Evolutionary conservation across 2,888 invertebrate genomes (phyloP).

Genomic region (Clitarchus hookeri): DNA sequence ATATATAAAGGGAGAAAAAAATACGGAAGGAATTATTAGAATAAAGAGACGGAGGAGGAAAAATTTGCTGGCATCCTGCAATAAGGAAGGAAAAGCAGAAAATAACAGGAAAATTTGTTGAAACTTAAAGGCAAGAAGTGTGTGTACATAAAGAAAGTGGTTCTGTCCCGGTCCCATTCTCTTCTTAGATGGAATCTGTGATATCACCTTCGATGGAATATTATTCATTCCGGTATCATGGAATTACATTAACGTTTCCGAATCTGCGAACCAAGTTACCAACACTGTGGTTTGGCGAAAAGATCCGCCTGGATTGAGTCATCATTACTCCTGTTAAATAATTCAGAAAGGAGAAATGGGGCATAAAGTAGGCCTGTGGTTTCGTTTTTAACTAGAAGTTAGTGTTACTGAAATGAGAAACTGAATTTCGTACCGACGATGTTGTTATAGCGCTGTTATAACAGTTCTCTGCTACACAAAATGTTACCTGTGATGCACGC

Average conservation of each 20-base stretch:
- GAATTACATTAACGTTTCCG: neutral
- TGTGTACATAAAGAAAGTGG: neutral
- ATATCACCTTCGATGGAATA: neutral
- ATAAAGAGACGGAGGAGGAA: slow-evolving; percentile 15
- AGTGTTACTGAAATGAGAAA: neutral
- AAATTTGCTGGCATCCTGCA: neutral
- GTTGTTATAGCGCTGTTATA: too few relatives aligned
- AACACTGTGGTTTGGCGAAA: neutral
- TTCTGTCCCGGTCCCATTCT: neutral
- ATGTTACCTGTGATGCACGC: too few relatives aligned
- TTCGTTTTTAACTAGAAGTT: neutral
- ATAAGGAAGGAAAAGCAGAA: slow-evolving; percentile 16
- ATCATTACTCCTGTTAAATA: neutral
- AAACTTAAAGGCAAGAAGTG: neutral
- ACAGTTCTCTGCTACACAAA: too few relatives aligned
- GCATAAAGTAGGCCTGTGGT: neutral
- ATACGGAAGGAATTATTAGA: slow-evolving; percentile 24
- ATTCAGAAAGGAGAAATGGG: neutral
- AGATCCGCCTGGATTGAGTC: neutral
- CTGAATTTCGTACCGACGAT: too few relatives aligned
- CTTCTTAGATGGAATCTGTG: neutral
- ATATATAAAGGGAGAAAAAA: neutral
- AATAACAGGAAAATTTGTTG: slow-evolving; percentile 16
- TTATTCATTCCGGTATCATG: neutral
- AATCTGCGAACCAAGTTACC: neutral